Conservation (phyloP, 2,797 vertebrate species). For the Oreochromis mossambicus region DNA sequence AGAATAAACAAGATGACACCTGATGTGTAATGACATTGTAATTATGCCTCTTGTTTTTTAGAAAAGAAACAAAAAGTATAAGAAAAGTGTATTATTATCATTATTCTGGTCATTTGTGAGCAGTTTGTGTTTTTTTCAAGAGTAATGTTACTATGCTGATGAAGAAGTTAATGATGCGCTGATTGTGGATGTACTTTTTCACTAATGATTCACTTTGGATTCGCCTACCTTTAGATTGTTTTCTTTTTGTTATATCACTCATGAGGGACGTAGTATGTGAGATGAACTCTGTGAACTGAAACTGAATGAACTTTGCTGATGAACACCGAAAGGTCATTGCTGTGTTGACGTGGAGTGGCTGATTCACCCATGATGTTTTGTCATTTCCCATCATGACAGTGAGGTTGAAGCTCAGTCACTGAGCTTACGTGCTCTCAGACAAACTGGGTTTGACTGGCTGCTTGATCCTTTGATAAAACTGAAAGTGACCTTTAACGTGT, state of each 20-base stretch:
- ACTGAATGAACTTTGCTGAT: constrained; percentile 2
- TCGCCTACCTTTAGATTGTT: not conserved
- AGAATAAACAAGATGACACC: not conserved
- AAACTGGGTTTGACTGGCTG: not conserved
- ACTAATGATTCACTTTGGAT: not conserved
- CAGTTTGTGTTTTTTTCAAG: not conserved
- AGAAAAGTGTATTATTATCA: not conserved
- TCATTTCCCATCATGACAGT: not conserved
- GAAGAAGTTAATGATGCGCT: not conserved
- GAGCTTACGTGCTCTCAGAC: not conserved
- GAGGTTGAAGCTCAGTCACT: not conserved
- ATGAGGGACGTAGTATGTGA: not conserved
- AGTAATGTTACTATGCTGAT: not conserved
- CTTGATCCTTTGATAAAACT: not conserved
- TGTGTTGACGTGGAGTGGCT: not conserved
- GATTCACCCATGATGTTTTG: constrained; percentile 11
- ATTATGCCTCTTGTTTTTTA: not conserved
- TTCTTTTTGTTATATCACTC: not conserved
- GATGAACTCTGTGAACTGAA: not conserved
- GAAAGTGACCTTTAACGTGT: not conserved
- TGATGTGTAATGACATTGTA: not conserved
- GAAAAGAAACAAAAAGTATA: not conserved
- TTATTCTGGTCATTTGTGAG: not conserved
- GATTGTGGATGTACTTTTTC: not conserved
- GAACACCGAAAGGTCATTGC: constrained; percentile 37